Conservation (phyloP, 2,113 vertebrate species). For the Ifrita kowaldi region DNA sequence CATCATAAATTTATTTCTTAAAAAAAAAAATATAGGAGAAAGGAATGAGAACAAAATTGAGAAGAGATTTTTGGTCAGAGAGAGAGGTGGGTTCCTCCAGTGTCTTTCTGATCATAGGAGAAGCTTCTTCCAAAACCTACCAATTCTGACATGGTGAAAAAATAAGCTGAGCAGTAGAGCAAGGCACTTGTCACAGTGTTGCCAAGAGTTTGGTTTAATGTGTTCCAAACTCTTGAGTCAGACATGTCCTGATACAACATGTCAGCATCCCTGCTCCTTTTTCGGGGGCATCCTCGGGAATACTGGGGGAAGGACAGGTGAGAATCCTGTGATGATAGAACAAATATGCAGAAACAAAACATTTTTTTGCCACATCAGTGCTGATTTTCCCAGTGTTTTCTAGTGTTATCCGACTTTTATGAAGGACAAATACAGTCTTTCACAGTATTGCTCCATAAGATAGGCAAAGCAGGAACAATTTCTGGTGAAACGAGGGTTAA, state of each 20-base stretch:
- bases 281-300: accelerated
- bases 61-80: background rate
- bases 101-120: background rate
- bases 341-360: background rate
- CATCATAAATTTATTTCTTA: background rate
- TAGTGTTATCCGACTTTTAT: no score
- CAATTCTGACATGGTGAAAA: background rate
- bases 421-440: background rate
- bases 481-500: background rate
- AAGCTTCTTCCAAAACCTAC: background rate
- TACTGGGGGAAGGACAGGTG: accelerated
- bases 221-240: background rate
- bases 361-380: accelerated
- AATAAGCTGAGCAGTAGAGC: background rate
- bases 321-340: background rate
- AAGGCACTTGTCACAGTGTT: background rate
- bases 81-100: background rate
- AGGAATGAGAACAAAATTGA: background rate
- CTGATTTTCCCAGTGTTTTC: background rate
- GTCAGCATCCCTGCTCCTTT: accelerated
- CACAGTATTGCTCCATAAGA: background rate
- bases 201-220: accelerated
- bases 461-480: background rate
- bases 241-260: accelerated
- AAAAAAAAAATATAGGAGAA: background rate